Base-by-base conservation (phyloP, 2,797 vertebrate species). In the Alcedo atthis region DNA sequence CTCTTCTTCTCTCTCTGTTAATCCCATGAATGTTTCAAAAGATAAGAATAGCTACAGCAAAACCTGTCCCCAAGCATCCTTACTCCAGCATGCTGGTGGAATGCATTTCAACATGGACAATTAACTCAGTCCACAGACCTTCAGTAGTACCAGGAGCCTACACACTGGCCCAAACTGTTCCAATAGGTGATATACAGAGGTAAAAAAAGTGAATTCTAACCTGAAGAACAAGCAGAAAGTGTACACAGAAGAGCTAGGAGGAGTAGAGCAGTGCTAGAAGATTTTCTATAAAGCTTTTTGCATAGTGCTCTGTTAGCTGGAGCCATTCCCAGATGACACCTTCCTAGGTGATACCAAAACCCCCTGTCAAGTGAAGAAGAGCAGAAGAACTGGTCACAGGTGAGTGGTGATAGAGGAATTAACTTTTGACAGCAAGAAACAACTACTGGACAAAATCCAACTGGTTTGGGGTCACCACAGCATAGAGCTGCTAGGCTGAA, bases 161-260 rank as follows among this genome's bases (percentile, higher is more conserved):
- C 0, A 0, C 1, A 1, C 14, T 15, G 26, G 22, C 9, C 33
- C 48, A 48, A 61, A 51, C 7, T 46, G 7, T 24, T 58, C 37
- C 61, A 46, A 21, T 7, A 46, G 14, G 22, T 61, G 59, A 54
- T 26, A 49, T 1, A 20, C 6, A 15, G 9, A 33, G 61, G 33
- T 19, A 33, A 15, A 49, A 49, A 37, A 40, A 40, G 32, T 24
- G 26, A 7, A 22, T 66, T 32, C 26, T 46, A 42, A 61, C 12
- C 26, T 8, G 26, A 42, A 71, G 63, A 80, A 54, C 8, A 48
- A 35, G 19, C 21, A 78, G 28, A 35, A 32, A 46, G 8, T 9
- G 3, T 26, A 12, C 25, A 26, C 8, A 66, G 42, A 91, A 58
- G 8, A 66, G 17, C 30, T 22, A 17, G 42, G 28, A 81, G 40